Evolutionary conservation across 1,140 invertebrate genomes (phyloP).

Genomic region (Limonius californicus): DNA sequence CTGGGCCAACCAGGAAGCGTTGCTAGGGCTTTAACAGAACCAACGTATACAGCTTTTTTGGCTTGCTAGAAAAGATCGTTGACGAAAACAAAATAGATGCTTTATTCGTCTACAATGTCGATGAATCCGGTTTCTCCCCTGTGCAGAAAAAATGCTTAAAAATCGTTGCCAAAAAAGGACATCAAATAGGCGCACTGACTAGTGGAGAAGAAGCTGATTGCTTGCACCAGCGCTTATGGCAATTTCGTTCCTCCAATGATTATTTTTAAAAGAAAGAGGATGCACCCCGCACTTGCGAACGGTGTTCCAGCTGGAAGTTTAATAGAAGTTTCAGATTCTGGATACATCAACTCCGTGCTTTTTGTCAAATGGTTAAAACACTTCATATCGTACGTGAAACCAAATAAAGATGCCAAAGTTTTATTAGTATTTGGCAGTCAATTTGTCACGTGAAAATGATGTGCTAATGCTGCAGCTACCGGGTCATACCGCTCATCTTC

Average conservation of each 20-base stretch:
- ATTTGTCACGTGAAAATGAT: no score
- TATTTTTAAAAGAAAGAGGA: constrained; percentile 32
- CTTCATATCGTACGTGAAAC: no score
- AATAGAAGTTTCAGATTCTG: constrained; percentile 21
- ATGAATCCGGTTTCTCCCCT: constrained; percentile 3
- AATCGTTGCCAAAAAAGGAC: constrained; percentile 35
- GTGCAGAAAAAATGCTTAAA: constrained; percentile 20
- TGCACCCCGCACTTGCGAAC: not conserved
- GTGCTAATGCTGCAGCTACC: no score
- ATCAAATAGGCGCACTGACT: constrained; percentile 37
- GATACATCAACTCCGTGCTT: constrained; percentile 34
- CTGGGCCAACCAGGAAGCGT: constrained; percentile 12
- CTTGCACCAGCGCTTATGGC: constrained; percentile 34
- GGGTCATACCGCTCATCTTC: no score
- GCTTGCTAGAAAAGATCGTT: constrained; percentile 11
- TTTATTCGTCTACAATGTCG: not conserved
- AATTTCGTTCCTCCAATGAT: constrained; percentile 38
- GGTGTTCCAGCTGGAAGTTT: constrained; percentile 21
- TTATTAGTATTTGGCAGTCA: no score
- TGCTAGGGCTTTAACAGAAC: constrained; percentile 18
- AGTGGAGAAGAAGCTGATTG: no score
- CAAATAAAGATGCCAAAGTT: no score
- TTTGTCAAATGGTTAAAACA: constrained; percentile 26
- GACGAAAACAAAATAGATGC: not conserved
- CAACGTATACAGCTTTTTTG: constrained; percentile 7